Percentiles rank a stretch among this genome's conserved stretches.
phyloP scores from a whole-genome alignment of 2,113 vertebrate species.

The Antechinus flavipes region DNA sequence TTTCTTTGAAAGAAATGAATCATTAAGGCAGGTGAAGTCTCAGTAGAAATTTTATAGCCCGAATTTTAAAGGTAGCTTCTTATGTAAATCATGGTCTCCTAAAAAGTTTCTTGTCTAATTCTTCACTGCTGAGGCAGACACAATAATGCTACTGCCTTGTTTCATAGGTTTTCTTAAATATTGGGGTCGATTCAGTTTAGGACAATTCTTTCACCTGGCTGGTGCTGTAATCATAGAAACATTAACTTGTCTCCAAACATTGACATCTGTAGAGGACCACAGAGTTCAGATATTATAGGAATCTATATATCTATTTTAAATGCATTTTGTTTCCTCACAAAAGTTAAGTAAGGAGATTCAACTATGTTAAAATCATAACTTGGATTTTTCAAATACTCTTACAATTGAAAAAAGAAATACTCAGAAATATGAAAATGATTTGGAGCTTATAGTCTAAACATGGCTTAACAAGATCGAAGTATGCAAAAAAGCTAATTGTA shows the following conservation, averaged over 20 bases:
- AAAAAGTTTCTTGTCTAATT: background rate
- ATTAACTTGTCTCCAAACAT: conserved; percentile 12
- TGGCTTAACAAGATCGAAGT: conserved; percentile 56
- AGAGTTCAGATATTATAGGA: background rate
- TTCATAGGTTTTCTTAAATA: conserved; percentile 20
- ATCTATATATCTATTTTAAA: conserved; percentile 31
- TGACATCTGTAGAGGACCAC: background rate
- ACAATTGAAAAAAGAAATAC: conserved; percentile 65
- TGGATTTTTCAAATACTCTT: conserved; percentile 46
- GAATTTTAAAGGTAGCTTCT: background rate
- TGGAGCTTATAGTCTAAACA: conserved; percentile 61
- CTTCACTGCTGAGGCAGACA: background rate
- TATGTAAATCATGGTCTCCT: background rate
- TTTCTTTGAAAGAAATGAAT: background rate
- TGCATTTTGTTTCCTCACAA: conserved; percentile 48
- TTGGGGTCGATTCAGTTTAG: background rate
- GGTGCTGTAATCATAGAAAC: background rate
- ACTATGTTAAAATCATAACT: conserved; percentile 47
- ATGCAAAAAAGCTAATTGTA: conserved; percentile 66
- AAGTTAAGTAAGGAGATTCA: conserved; percentile 33
- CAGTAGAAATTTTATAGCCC: background rate
- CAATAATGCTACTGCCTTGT: background rate
- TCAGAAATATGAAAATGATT: conserved; percentile 55
- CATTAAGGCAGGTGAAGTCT: background rate
- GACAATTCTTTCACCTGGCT: conserved; percentile 32